Conservation (phyloP, 2,797 vertebrate species). For the Typhlichthys subterraneus region DNA sequence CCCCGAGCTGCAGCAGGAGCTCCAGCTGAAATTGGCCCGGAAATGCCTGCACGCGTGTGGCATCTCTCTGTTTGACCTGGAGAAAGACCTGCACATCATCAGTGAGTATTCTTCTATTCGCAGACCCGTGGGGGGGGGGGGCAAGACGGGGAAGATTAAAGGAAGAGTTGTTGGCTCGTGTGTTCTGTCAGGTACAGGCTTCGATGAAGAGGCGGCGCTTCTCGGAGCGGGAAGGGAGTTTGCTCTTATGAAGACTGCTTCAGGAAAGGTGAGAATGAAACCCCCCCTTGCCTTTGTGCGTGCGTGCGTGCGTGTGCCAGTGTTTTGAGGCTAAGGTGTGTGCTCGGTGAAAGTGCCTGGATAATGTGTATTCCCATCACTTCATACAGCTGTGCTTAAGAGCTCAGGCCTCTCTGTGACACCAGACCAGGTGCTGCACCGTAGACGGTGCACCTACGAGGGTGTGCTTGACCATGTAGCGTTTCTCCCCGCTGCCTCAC, state of each 20-base stretch:
- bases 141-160: neutral
- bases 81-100: slow-evolving; percentile 98
- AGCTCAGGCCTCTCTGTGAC: slow-evolving; percentile 29
- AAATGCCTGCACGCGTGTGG: slow-evolving; percentile 98
- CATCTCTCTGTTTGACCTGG: slow-evolving; percentile 96
- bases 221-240: slow-evolving; percentile 98
- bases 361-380: too few species aligned
- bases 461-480: slow-evolving; percentile 5
- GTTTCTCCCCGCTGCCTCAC: slow-evolving; percentile 6
- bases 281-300: neutral
- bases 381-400: slow-evolving; percentile 1
- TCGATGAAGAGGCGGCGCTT: slow-evolving; percentile 96
- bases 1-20: slow-evolving; percentile 93
- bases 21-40: slow-evolving; percentile 97
- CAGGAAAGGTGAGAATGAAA: slow-evolving; percentile 87
- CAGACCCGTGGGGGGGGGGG: neutral
- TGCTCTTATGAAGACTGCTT: slow-evolving; percentile 97
- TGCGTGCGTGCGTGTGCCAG: slow-evolving; percentile 12
- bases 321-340: neutral
- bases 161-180: neutral
- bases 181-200: slow-evolving; percentile 88
- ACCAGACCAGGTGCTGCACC: slow-evolving; percentile 3
- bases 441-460: slow-evolving; percentile 11
- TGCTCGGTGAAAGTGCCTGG: neutral
- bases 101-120: slow-evolving; percentile 80